Conservation (phyloP, 2,797 vertebrate species). For the Rhinichthys osculus region DNA sequence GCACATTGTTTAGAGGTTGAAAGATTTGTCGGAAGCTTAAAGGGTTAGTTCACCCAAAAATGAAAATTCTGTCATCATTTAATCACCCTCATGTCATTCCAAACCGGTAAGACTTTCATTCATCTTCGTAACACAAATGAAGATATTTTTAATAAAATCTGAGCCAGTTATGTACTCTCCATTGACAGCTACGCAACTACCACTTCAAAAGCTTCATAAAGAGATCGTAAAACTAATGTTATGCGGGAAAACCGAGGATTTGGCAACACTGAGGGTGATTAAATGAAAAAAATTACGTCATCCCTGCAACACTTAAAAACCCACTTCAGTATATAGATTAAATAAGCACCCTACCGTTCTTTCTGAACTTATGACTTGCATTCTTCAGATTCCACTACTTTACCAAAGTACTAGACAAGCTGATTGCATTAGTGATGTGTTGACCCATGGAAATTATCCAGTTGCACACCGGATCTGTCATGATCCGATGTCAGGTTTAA, state of each 20-base stretch:
- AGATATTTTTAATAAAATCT: not conserved
- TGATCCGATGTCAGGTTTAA: slow-evolving; percentile 32
- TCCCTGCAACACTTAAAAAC: slow-evolving; percentile 2
- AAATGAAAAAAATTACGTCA: not conserved
- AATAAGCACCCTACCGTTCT: not conserved
- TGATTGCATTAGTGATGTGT: slow-evolving; percentile 39
- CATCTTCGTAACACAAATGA: not conserved
- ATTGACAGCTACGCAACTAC: not conserved
- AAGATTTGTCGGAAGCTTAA: not conserved
- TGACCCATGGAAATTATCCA: slow-evolving; percentile 31
- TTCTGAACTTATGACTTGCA: not conserved
- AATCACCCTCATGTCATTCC: not conserved
- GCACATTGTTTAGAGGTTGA: not conserved
- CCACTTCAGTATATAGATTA: not conserved
- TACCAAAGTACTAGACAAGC: slow-evolving; percentile 6
- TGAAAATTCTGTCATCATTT: not conserved
- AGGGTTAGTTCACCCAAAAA: not conserved
- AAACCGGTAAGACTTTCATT: not conserved
- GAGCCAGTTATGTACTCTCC: not conserved
- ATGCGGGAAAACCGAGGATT: not conserved
- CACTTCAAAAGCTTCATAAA: not conserved
- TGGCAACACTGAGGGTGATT: not conserved
- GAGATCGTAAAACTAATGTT: not conserved
- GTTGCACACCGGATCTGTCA: slow-evolving; percentile 20
- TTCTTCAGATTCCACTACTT: slow-evolving; percentile 16